Percentiles rank a stretch among this genome's conserved stretches.
phyloP scores from a whole-genome alignment of 2,113 vertebrate species.

The Dasyprocta punctata region DNA sequence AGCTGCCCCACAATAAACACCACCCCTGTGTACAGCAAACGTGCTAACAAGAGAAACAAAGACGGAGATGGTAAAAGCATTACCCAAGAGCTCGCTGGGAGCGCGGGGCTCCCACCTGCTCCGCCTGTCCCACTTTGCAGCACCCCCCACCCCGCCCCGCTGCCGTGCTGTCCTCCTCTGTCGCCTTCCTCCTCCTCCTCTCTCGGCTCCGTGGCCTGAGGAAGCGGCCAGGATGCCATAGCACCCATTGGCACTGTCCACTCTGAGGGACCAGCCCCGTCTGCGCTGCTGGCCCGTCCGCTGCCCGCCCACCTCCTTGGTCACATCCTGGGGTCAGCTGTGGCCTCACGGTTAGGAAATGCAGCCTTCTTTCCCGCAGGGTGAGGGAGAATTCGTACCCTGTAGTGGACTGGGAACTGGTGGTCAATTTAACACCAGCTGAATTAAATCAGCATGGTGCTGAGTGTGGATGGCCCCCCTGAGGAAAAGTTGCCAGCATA shows the following conservation, averaged over 20 bases:
- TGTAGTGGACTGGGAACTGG: too few relatives aligned
- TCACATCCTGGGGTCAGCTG: not conserved
- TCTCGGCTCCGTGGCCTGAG: not conserved
- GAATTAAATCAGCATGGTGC: too few relatives aligned
- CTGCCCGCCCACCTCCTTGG: not conserved
- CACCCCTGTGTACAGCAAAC: not conserved
- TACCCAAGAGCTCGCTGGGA: not conserved
- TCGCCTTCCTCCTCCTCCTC: not conserved
- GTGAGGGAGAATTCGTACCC: not conserved
- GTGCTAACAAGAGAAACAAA: not conserved
- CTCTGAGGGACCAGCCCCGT: too few relatives aligned
- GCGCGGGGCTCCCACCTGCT: fast-evolving
- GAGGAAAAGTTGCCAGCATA: too few relatives aligned
- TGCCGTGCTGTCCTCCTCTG: too few relatives aligned
- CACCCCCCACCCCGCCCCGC: too few relatives aligned
- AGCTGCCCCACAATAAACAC: not conserved
- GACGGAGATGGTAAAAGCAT: not conserved
- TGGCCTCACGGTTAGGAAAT: not conserved
- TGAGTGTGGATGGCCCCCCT: too few relatives aligned
- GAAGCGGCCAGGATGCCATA: not conserved
- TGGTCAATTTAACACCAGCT: too few relatives aligned
- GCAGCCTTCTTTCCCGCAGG: not conserved
- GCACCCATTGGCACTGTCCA: not conserved
- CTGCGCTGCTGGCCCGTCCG: not conserved
- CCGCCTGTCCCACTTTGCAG: not conserved